Percentiles rank a stretch among this genome's conserved stretches.
phyloP scores from a whole-genome alignment of 2,797 vertebrate species.

The Tiaroga cobitis region DNA sequence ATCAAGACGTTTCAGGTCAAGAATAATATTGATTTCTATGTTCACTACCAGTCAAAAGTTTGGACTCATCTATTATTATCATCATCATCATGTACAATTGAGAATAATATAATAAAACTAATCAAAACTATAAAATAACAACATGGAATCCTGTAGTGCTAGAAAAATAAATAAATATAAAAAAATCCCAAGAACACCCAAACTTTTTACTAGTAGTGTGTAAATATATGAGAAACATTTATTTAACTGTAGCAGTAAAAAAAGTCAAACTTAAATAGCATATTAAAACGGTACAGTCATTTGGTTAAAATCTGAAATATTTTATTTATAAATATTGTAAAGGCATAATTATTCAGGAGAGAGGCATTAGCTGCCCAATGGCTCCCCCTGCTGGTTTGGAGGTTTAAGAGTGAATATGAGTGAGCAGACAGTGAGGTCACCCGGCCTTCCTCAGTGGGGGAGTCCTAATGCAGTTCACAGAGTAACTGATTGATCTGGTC shows the following conservation, averaged over 20 bases:
- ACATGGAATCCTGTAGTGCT: too few species aligned
- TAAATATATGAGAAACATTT: not conserved
- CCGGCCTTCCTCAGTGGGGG: not conserved
- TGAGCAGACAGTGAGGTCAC: too few species aligned
- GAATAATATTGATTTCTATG: not conserved
- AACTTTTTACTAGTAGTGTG: not conserved
- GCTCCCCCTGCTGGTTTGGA: constrained; percentile 26
- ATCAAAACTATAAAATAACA: not conserved
- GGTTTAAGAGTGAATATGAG: too few species aligned
- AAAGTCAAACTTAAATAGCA: not conserved
- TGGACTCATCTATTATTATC: not conserved
- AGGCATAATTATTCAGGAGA: not conserved
- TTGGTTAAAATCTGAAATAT: not conserved
- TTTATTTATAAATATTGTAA: not conserved
- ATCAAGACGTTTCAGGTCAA: not conserved
- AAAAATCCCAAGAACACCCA: not conserved
- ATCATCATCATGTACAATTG: not conserved
- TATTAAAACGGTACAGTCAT: not conserved
- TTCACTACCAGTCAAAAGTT: not conserved
- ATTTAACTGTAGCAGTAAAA: not conserved
- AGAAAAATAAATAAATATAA: too few species aligned
- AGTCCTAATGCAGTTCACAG: not conserved
- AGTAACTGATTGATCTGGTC: not conserved
- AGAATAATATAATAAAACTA: not conserved
- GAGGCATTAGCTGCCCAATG: not conserved